phyloP scores from a whole-genome alignment of 2,888 invertebrate genomes.

The Campoletis raptor region DNA sequence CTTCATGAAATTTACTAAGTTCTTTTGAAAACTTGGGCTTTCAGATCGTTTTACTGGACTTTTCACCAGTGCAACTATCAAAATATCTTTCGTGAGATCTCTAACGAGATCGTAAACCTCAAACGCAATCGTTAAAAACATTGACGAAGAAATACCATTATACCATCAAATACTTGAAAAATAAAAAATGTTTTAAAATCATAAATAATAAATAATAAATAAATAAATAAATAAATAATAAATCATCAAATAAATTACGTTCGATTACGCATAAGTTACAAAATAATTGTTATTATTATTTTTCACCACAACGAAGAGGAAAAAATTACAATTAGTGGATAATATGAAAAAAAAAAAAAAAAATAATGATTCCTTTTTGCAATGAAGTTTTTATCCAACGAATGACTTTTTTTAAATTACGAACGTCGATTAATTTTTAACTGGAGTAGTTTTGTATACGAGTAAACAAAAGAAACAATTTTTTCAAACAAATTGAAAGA shows the following conservation, averaged over 20 bases:
- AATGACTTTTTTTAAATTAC: too few species aligned
- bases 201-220: too few species aligned
- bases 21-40: background rate
- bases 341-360: background rate
- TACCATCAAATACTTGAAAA: too few species aligned
- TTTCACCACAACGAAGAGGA: background rate
- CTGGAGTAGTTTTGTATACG: background rate
- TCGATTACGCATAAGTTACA: too few species aligned
- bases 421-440: background rate
- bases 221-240: too few species aligned
- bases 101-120: conserved; percentile 43
- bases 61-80: conserved; percentile 5
- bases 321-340: background rate
- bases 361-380: background rate
- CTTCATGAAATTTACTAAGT: background rate
- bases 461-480: background rate
- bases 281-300: background rate
- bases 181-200: background rate
- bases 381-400: too few species aligned
- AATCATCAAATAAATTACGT: too few species aligned
- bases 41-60: conserved; percentile 40
- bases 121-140: background rate
- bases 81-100: conserved; percentile 32
- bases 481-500: conserved; percentile 31
- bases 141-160: conserved; percentile 17